Evolutionary conservation across 2,888 invertebrate genomes (phyloP).

Genomic region (Nasonovia ribisnigri): DNA sequence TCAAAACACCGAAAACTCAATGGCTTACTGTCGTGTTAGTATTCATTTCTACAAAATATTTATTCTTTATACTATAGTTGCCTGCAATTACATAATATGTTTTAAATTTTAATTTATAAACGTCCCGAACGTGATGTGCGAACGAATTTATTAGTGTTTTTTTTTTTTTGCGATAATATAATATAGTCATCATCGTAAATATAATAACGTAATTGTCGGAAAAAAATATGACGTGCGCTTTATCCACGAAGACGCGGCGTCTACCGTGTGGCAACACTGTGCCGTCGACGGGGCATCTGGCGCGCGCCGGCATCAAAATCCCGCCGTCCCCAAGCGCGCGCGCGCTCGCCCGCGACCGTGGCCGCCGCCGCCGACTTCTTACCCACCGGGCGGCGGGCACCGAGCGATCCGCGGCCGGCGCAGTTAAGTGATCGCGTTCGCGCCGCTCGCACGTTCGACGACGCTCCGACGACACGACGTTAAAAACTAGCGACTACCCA

Average conservation of each 20-base stretch:
- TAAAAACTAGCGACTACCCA: not conserved
- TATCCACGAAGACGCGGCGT: not conserved
- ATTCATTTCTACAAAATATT: not conserved
- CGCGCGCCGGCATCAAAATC: conserved; percentile 36
- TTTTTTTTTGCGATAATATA: not conserved
- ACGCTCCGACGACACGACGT: not conserved
- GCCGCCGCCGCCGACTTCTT: not conserved
- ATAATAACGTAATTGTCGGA: not conserved
- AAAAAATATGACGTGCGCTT: not conserved
- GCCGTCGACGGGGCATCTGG: conserved; percentile 44
- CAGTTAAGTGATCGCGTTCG: conserved; percentile 46
- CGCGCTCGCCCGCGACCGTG: conserved; percentile 5
- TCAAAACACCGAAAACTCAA: not conserved
- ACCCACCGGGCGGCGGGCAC: not conserved
- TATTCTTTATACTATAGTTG: not conserved
- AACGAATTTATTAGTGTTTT: not conserved
- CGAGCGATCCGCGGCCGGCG: not conserved
- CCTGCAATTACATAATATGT: not conserved
- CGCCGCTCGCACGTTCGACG: not conserved
- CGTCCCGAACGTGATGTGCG: not conserved
- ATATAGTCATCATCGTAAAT: not conserved
- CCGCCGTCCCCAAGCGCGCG: conserved; percentile 28
- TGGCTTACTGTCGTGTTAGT: not conserved
- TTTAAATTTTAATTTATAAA: not conserved
- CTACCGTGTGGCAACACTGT: conserved; percentile 52